Evolutionary conservation across 2,113 vertebrate genomes (phyloP).

Genomic region (Hipposideros armiger): DNA sequence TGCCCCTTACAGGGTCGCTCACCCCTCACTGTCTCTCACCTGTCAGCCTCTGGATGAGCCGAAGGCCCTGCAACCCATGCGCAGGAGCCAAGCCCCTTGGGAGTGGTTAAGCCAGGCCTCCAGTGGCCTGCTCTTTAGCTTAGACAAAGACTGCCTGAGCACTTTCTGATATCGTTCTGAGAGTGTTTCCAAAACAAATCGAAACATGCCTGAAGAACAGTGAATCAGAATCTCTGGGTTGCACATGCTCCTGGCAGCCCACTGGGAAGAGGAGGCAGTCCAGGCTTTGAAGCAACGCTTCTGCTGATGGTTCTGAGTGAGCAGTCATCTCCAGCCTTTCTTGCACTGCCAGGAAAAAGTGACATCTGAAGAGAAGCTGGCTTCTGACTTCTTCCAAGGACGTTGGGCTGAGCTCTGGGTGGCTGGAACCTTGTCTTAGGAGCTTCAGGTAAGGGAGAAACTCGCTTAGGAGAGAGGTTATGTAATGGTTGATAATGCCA

Average conservation of each 20-base stretch:
- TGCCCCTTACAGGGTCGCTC: no score
- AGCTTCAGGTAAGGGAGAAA: conserved; percentile 36
- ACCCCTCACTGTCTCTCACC: background rate
- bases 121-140: background rate
- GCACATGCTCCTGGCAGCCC: conserved; percentile 48
- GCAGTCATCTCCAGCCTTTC: background rate
- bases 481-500: background rate
- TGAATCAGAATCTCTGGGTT: conserved; percentile 68
- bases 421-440: background rate
- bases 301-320: background rate
- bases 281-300: conserved; percentile 37
- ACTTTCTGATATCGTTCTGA: background rate
- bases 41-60: background rate
- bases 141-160: background rate
- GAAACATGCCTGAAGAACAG: conserved; percentile 55
- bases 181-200: conserved; percentile 55
- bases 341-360: background rate
- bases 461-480: background rate
- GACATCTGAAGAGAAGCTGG: background rate
- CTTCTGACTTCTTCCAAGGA: background rate
- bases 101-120: background rate
- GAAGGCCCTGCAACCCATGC: background rate
- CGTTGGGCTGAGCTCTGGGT: background rate
- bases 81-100: background rate
- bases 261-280: conserved; percentile 38